Conservation (phyloP, 1,140 invertebrate genomes). For the Chrysomallon squamiferum region DNA sequence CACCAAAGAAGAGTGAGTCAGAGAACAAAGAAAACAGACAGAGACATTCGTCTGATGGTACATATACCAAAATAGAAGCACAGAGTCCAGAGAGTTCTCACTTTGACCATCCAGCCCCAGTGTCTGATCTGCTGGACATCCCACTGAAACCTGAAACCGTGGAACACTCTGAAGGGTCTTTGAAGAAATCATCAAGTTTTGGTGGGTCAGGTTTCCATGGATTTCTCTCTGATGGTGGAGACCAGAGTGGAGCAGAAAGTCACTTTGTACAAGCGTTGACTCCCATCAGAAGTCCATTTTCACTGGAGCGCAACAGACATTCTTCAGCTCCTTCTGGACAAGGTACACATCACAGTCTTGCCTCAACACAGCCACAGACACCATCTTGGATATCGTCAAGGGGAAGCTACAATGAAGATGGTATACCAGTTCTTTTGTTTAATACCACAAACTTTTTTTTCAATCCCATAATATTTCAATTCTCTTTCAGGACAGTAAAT, state of each 20-base stretch:
- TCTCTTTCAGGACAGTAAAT: too few relatives aligned
- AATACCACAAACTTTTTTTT: too few relatives aligned
- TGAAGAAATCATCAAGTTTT: slow-evolving; percentile 53
- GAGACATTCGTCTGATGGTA: neutral
- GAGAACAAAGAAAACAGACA: neutral
- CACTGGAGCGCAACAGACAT: slow-evolving; percentile 29
- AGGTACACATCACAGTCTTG: slow-evolving; percentile 35
- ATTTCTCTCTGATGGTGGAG: neutral
- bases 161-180: slow-evolving; percentile 1
- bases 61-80: neutral
- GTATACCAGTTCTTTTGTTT: too few relatives aligned
- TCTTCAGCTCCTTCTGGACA: slow-evolving; percentile 51
- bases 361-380: slow-evolving; percentile 48
- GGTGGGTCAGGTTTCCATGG: slow-evolving; percentile 23
- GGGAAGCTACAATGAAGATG: slow-evolving; percentile 53
- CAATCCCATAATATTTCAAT: too few relatives aligned
- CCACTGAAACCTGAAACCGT: neutral
- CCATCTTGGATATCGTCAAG: slow-evolving; percentile 51
- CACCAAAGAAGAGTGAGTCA: neutral
- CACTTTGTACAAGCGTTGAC: too few relatives aligned
- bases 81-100: too few relatives aligned
- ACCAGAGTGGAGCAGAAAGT: too few relatives aligned
- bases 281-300: slow-evolving; percentile 3
- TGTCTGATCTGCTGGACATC: neutral
- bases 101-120: too few relatives aligned